Base-by-base conservation (phyloP, 2,888 invertebrate species). In the Leistus spinibarbis region DNA sequence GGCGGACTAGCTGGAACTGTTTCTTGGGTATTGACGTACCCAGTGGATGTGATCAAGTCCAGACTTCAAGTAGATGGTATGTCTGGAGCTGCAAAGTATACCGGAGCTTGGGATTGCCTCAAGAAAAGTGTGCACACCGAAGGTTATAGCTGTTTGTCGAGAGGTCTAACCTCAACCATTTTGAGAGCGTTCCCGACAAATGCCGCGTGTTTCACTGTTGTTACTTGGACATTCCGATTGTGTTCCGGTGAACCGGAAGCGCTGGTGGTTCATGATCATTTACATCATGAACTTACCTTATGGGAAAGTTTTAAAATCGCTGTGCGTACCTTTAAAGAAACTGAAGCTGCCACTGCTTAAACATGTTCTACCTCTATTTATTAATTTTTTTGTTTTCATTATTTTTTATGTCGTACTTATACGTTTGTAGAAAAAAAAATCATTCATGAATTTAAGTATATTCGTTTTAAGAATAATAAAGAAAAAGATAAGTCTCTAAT, bases 131-230 rank as follows among this genome's bases (percentile, higher is more conserved):
- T 95, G 76, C 85, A 85, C 27, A 80, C 86, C 0, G 94, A 95
- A 79, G 97, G 97, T 0, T 87, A 90, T 81, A 82, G 86, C 0
- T 92, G 92, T 79, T 90, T 97, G 83, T 88, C 91, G 65, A 88
- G 92, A 19, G 97, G 97, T 0, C 82, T 97, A 0, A 89, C 89
- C 19, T 92, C 96, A 0, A 94, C 96, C 0, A 85, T 96, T 56
- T 82, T 96, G 64, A 89, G 98, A 60, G 97, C 98, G 0, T 97
- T 98, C 85, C 95, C 97, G 0, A 93, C 94, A 77, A 98, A 98
- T 84, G 98, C 97, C 0, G 95, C 95, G 3, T 96, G 95, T 76
- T 97, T 98, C 84, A 90, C 94, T 40, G 95, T 95, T 0, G 96
- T 97, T 70, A 91, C 92, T 22, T 94, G 93, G 92, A 90, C 92